Percentiles rank a stretch among this genome's conserved stretches.
phyloP scores from a whole-genome alignment of 2,113 vertebrate genomes.

The Cyanoliseus patagonus region DNA sequence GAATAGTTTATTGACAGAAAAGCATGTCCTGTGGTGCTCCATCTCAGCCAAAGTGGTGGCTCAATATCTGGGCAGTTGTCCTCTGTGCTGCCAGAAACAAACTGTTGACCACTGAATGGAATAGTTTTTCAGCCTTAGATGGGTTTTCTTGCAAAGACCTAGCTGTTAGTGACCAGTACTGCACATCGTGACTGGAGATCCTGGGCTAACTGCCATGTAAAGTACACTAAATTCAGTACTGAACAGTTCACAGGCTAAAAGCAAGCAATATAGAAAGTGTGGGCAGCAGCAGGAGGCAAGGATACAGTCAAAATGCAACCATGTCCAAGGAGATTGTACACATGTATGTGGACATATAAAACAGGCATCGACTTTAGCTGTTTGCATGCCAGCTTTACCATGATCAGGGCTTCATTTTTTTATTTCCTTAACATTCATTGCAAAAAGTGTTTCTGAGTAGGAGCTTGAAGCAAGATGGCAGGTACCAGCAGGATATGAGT shows the following conservation, averaged over 20 bases:
- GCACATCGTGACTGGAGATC: background rate
- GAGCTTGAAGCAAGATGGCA: background rate
- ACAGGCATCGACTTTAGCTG: background rate
- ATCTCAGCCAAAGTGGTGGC: background rate
- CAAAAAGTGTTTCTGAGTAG: background rate
- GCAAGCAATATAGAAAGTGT: fast-evolving
- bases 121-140: background rate
- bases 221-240: background rate
- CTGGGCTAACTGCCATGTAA: background rate
- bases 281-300: background rate
- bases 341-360: background rate
- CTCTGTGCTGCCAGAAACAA: background rate
- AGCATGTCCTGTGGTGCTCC: background rate
- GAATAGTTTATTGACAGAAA: background rate
- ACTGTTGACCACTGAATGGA: background rate
- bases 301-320: background rate
- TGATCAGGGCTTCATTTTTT: background rate
- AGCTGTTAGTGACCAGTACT: background rate
- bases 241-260: background rate
- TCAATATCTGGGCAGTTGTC: background rate
- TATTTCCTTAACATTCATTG: background rate
- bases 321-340: background rate
- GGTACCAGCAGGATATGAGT: background rate
- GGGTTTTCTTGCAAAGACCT: background rate
- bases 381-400: background rate